A percentile compares a stretch with the other conserved stretches of the same genome.
These are phyloP conservation scores for Alauda arvensis DNA, from an alignment of 2,797 vertebrate genomes.

Conservation along the genomic window DNA sequence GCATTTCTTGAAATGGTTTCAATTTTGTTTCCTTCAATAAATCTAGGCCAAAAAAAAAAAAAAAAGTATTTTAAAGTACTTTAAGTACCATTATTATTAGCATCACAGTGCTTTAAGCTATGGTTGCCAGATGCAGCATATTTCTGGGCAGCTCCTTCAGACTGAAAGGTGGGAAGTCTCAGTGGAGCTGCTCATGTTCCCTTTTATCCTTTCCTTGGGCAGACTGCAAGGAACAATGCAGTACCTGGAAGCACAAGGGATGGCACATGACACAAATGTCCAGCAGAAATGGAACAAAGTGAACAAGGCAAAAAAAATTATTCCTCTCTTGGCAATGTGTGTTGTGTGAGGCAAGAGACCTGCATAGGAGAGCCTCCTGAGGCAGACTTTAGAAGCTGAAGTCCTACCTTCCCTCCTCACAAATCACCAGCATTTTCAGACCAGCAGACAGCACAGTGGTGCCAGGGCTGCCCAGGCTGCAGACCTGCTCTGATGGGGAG, in stretches of 20 bases:
- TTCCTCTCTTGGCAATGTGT: background rate
- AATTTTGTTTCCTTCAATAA: slow-evolving; percentile 96
- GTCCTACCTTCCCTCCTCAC: background rate
- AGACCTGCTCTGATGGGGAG: fast-evolving
- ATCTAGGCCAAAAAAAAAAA: slow-evolving; percentile 74
- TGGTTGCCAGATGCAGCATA: background rate
- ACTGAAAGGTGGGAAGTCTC: background rate
- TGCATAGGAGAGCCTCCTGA: background rate
- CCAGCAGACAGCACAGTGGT: fast-evolving
- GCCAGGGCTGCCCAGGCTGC: background rate
- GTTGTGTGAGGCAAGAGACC: background rate
- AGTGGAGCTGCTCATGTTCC: background rate
- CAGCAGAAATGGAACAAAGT: background rate
- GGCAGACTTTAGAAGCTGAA: background rate
- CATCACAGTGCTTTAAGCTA: background rate
- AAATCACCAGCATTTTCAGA: background rate
- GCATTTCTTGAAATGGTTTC: slow-evolving; percentile 90
- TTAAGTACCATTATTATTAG: background rate
- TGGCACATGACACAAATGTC: background rate
- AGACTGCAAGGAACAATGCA: background rate
- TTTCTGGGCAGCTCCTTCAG: background rate
- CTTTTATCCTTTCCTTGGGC: background rate
- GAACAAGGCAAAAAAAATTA: background rate
- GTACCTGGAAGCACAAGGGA: background rate
- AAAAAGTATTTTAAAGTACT: background rate